A percentile compares a stretch with the other conserved stretches of the same genome.
phyloP scores from a whole-genome alignment of 2,113 vertebrate species.

The Bufo gargarizans region DNA sequence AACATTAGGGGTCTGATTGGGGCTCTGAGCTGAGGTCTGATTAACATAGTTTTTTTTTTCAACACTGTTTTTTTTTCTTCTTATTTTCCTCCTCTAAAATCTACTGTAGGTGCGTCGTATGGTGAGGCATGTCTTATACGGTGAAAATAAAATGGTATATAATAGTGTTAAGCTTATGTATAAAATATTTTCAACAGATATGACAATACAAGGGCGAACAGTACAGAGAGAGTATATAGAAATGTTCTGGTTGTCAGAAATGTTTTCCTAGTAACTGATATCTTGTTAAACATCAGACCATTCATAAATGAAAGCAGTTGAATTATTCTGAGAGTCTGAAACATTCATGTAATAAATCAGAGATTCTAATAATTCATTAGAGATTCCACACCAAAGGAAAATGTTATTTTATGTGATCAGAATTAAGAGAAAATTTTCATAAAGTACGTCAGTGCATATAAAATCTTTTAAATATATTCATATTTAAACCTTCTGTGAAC shows the following conservation, averaged over 20 bases:
- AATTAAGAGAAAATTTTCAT: not conserved
- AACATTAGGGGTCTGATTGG: too few relatives aligned
- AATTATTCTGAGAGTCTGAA: constrained; percentile 12
- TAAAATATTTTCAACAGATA: too few relatives aligned
- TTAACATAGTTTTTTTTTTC: too few relatives aligned
- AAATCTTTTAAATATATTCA: not conserved
- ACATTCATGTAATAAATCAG: constrained; percentile 17
- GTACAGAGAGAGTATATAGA: constrained; percentile 1
- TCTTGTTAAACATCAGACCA: constrained; percentile 19
- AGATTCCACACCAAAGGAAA: constrained; percentile 20
- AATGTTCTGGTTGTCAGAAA: not conserved
- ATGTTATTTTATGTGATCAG: not conserved
- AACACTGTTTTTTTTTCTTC: too few relatives aligned
- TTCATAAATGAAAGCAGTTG: constrained; percentile 5
- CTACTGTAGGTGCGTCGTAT: too few relatives aligned
- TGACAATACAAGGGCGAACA: not conserved
- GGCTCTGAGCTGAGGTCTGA: too few relatives aligned
- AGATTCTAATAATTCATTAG: constrained; percentile 22
- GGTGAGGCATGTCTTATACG: too few relatives aligned
- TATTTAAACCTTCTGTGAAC: constrained; percentile 4
- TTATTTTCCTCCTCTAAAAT: too few relatives aligned
- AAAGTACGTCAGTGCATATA: not conserved
- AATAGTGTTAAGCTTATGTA: too few relatives aligned
- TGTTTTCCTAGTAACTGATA: constrained; percentile 9
- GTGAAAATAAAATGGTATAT: too few relatives aligned